Base-by-base conservation (phyloP, 2,797 vertebrate species). In the Ceyx erithaca region DNA sequence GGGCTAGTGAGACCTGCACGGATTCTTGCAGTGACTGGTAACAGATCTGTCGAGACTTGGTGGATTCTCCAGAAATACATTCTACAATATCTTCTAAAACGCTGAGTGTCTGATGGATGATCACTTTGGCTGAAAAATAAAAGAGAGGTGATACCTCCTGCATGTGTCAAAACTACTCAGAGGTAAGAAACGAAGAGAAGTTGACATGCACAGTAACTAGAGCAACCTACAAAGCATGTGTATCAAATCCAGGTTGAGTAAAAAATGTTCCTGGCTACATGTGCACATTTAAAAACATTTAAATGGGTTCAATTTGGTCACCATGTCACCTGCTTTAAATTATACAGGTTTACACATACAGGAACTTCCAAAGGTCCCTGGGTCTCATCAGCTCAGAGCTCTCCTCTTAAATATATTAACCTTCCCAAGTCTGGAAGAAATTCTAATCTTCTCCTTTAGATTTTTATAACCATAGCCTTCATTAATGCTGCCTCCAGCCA, bases 11-110 rank as follows among this genome's bases (percentile, higher is more conserved):
- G 93, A 99, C 98, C 97, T 99, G 99, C 92, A 99, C 99, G 4
- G 99, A 99, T 94, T 99, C 99, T 97, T 99, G 99, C 88, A 99
- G 97, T 7, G 99, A 99, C 97, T 99, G 99, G 93, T 99, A 99
- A 96, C 99, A 99, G 96, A 99, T 99, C 98, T 99, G 99, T 17
- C 99, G 98, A 18, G 99, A 99, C 96, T 99, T 99, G 89, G 99
- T 99, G 89, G 99, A 98, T 94, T 99, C 99, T 69, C 98, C 98
- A 9, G 99, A 99, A 93, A 99, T 98, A 92, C 98, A 99, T 96
- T 99, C 98, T 84, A 99, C 99, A 3, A 99, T 97, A 79, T 99
- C 99, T 96, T 98, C 98, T 90, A 99, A 97, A 83, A 99, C 98
- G 49, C 98, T 98, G 40, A 99, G 98, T 1, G 99, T 99, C 98